Base-by-base conservation (phyloP, 92 coral and sea anemone genomes). In the Heteractis magnifica region DNA sequence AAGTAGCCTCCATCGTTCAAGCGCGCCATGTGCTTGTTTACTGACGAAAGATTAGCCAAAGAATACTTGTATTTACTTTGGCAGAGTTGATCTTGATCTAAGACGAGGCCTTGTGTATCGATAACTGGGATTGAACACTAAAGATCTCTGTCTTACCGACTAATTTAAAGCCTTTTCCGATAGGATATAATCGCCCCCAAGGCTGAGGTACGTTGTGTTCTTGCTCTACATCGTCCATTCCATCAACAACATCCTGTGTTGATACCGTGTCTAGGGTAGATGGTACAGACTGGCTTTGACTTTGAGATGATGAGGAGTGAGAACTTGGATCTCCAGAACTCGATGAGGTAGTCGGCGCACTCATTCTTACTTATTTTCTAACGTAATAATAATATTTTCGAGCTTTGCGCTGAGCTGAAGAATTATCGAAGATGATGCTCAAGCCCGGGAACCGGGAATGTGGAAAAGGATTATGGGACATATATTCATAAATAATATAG, bases 121-220 rank as follows among this genome's bases (percentile, higher is more conserved):
- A 62, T 18, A n/a, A 6, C 12, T 23, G 18, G 10, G 70, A 62
- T 62, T 62, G 6, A 62, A 62, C 70, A 6, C 23, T 16, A 23
- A 8, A 68, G 53, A 56, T 26, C 55, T 18, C 65, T 19, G 13
- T 18, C 87, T 71, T 82, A 93, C 97, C 97, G 15, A 91, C 77
- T 65, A 89, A 75, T 60, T 84, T 86, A 79, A 91, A 93, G 34
- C 94, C 94, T 11, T 56, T 51, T 20, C 93, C 93, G 44, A 91
- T 51, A 20, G 97, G 97, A 74, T 85, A 91, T 70, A 93, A 72
- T 51, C 91, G 85, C 14, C 97, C 97, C 97, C 97, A 93, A 52
- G 82, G 51, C 0, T 62, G 48, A 26, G 70, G 52, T 4, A 72
- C 71, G 10, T 51, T 72, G 41, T 41, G 77, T 8, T 51, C 78